phyloP scores from a whole-genome alignment of 2,797 vertebrate genomes.

The Diplodus sargus region DNA sequence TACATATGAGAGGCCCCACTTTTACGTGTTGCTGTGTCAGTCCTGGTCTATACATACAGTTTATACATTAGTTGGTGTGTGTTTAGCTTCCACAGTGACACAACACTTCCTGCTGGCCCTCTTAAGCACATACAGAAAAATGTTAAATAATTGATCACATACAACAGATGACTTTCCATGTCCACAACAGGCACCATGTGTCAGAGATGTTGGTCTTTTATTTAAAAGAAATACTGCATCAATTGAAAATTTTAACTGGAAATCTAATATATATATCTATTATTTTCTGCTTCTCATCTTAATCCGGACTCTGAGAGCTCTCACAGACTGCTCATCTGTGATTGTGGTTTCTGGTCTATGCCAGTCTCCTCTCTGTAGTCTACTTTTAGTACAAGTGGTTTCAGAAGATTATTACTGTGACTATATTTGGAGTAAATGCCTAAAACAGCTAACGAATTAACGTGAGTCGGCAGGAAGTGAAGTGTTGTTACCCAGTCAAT shows the following conservation, averaged over 20 bases:
- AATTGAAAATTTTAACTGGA: not conserved
- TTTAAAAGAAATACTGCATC: not conserved
- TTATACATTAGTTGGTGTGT: not conserved
- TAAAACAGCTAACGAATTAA: not conserved
- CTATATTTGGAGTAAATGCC: constrained; percentile 1
- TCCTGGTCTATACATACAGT: not conserved
- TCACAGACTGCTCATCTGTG: constrained; percentile 14
- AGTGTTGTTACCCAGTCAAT: not conserved
- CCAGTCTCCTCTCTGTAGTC: constrained; percentile 3
- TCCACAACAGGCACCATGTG: not conserved
- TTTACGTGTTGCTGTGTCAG: not conserved
- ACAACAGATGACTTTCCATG: not conserved
- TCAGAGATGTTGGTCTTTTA: not conserved
- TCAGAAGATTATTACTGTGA: constrained; percentile 3
- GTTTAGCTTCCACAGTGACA: not conserved
- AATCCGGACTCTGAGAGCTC: constrained; percentile 8
- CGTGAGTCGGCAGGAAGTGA: not conserved
- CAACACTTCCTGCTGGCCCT: not conserved
- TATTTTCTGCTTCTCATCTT: not conserved
- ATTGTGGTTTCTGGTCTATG: constrained; percentile 21
- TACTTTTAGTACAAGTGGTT: constrained; percentile 11
- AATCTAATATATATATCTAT: no score
- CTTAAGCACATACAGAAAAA: not conserved
- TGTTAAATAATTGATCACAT: not conserved
- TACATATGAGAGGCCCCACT: not conserved